Conservation (phyloP, 2,888 invertebrate genomes). For the Omphaloscelis lunosa region DNA sequence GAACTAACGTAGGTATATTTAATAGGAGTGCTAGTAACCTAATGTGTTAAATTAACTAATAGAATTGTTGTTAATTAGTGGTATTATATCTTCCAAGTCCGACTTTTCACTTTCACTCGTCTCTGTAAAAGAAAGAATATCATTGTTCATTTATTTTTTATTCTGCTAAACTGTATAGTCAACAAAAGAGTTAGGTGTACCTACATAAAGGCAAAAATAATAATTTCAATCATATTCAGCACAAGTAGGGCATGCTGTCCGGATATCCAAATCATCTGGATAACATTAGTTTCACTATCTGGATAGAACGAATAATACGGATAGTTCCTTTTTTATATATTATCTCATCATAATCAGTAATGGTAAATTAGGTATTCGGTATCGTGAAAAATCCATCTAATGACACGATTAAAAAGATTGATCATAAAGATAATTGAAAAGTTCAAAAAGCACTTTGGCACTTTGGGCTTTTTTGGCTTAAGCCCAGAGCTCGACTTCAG, state of each 20-base stretch:
- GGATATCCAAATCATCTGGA: neutral
- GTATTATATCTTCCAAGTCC: constrained; percentile 80
- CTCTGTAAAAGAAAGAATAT: constrained; percentile 76
- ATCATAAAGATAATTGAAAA: neutral
- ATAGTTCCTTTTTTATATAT: neutral
- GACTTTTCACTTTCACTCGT: constrained; percentile 84
- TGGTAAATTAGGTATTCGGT: too few relatives aligned
- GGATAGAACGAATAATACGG: neutral
- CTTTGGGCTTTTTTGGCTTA: neutral
- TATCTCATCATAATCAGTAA: too few relatives aligned
- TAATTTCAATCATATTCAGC: neutral
- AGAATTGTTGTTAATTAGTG: constrained; percentile 80
- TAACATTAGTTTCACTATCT: neutral
- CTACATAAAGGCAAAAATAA: neutral
- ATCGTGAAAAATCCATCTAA: neutral
- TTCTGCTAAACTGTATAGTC: constrained; percentile 5
- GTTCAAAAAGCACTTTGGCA: neutral
- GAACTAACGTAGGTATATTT: neutral
- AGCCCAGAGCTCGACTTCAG: neutral
- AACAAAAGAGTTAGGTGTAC: neutral
- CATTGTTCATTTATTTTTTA: neutral
- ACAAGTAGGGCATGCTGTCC: neutral
- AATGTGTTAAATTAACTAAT: constrained; percentile 62
- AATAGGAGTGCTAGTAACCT: constrained; percentile 12
- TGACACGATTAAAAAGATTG: too few relatives aligned